Conservation (phyloP, 2,113 vertebrate genomes). For the Caracal caracal region DNA sequence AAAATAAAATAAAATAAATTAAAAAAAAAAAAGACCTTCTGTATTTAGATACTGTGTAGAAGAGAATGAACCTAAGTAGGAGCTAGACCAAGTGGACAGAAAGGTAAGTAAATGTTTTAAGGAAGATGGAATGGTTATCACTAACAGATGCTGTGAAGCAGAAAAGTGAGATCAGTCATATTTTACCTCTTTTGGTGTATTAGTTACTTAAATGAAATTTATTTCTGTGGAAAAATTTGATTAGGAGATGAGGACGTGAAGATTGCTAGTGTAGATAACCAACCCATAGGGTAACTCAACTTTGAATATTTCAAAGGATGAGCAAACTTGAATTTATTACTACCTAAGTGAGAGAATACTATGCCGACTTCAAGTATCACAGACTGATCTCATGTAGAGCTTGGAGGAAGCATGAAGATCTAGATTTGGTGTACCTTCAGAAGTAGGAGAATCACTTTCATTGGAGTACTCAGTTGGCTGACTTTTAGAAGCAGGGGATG, state of each 20-base stretch:
- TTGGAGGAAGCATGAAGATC: not conserved
- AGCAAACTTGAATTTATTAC: not conserved
- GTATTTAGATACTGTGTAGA: not conserved
- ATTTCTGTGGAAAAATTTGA: not conserved
- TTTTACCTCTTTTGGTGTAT: not conserved
- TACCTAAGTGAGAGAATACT: not conserved
- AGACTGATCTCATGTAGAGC: not conserved
- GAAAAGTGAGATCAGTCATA: not conserved
- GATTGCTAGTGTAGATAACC: not conserved
- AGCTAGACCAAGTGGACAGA: not conserved
- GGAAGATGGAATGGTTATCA: not conserved
- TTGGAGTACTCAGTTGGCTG: not conserved
- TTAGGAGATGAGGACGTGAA: not conserved
- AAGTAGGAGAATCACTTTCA: not conserved
- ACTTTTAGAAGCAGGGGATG: not conserved
- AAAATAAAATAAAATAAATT: no score
- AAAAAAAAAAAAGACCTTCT: not conserved
- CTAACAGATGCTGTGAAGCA: not conserved
- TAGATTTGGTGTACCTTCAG: not conserved
- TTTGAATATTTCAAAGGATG: not conserved
- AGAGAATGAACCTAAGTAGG: not conserved
- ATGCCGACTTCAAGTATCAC: not conserved
- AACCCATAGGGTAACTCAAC: not conserved
- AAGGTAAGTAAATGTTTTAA: not conserved
- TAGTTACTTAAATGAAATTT: slow-evolving; percentile 6